Evolutionary conservation across 1,140 invertebrate genomes (phyloP).

Genomic region (Apolygus lucorum): DNA sequence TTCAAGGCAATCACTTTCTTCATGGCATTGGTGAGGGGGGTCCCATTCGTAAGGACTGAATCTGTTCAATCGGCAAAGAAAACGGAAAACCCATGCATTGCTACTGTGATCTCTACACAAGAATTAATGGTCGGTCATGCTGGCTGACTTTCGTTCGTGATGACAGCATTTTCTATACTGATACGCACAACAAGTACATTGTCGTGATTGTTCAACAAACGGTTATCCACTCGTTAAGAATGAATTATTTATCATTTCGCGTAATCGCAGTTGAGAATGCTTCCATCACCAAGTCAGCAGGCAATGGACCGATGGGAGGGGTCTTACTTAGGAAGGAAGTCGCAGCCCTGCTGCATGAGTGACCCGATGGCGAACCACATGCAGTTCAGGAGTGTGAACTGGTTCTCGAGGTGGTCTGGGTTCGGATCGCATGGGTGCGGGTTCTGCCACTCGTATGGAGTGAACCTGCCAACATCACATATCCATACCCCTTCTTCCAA

Average conservation of each 20-base stretch:
- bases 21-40: constrained; percentile 69
- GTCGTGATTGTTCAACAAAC: too few relatives aligned
- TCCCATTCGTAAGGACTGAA: constrained; percentile 87
- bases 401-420: constrained; percentile 72
- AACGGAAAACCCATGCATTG: background rate
- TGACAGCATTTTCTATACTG: too few relatives aligned
- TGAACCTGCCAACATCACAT: constrained; percentile 52
- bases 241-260: too few relatives aligned
- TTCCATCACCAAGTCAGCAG: too few relatives aligned
- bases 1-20: constrained; percentile 56
- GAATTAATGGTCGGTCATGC: background rate
- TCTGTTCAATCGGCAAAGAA: constrained; percentile 44
- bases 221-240: too few relatives aligned
- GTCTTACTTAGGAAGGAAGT: constrained; percentile 82
- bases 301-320: too few relatives aligned
- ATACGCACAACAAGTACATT: too few relatives aligned
- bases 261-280: too few relatives aligned
- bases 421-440: constrained; percentile 73
- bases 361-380: constrained; percentile 94
- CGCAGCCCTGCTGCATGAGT: constrained; percentile 85
- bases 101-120: background rate
- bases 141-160: too few relatives aligned
- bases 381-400: constrained; percentile 85
- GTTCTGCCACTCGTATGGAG: constrained; percentile 88
- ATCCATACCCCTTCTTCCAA: background rate